Conservation (phyloP, 2,888 invertebrate genomes). For the Lasioglossum calceatum region DNA sequence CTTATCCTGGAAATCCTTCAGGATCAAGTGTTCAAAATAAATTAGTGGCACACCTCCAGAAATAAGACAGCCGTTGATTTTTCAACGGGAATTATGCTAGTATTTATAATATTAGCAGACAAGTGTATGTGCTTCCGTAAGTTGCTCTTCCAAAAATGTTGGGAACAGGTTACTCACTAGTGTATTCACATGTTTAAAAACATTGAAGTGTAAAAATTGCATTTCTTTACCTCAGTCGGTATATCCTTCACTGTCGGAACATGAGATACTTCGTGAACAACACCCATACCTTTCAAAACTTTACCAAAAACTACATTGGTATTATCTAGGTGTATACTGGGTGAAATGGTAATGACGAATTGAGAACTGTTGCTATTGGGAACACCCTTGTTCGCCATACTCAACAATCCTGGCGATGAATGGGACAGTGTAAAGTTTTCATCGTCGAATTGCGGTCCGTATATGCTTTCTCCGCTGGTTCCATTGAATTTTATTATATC, state of each 20-base stretch:
- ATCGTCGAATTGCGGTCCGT: constrained; percentile 95
- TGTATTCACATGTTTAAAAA: not conserved
- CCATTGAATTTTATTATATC: constrained; percentile 93
- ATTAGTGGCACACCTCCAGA: no score
- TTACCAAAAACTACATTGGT: constrained; percentile 93
- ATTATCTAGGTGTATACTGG: constrained; percentile 91
- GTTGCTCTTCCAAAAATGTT: not conserved
- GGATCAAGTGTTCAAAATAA: no score
- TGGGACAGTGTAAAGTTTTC: constrained; percentile 92
- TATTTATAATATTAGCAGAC: not conserved
- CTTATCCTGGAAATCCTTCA: no score
- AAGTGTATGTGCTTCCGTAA: not conserved
- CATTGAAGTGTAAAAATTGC: not conserved
- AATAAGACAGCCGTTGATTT: no score
- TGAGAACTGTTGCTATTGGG: constrained; percentile 96
- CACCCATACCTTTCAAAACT: constrained; percentile 91
- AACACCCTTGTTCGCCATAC: constrained; percentile 92
- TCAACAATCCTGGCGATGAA: constrained; percentile 88
- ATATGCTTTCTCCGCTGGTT: constrained; percentile 96
- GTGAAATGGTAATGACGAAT: constrained; percentile 94
- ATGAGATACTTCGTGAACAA: constrained; percentile 90
- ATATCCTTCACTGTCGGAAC: constrained; percentile 86
- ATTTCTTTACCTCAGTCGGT: constrained; percentile 86
- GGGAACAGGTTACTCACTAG: not conserved
- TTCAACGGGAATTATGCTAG: no score